These are phyloP conservation scores for Panopea generosa DNA, from an alignment of 2,888 invertebrate genomes.

Conservation along the genomic window DNA sequence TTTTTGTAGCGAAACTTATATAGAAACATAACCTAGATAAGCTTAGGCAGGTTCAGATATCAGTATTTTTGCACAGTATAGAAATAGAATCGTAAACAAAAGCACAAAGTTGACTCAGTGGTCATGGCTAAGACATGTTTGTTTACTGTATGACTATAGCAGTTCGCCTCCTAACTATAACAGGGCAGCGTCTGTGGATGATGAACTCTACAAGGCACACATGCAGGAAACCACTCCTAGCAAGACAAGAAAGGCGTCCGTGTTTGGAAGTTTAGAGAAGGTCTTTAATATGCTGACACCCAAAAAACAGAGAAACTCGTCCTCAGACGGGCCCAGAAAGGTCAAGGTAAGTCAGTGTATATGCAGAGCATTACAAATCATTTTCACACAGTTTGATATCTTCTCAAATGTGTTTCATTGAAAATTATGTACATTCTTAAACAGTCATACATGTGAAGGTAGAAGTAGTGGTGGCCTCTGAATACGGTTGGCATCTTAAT, in stretches of 20 bases:
- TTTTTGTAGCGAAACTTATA: too few species aligned
- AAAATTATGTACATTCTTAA: too few species aligned
- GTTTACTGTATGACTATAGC: slow-evolving; percentile 33
- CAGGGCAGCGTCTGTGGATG: slow-evolving; percentile 83
- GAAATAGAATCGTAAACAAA: too few species aligned
- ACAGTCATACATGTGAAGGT: too few species aligned
- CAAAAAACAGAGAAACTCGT: slow-evolving; percentile 84
- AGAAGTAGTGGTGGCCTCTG: too few species aligned
- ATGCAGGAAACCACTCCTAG: slow-evolving; percentile 74
- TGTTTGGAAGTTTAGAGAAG: slow-evolving; percentile 90
- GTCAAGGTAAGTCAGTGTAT: slow-evolving; percentile 85
- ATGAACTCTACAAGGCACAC: slow-evolving; percentile 80
- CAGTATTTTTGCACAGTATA: too few species aligned
- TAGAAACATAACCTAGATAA: too few species aligned
- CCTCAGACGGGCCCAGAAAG: slow-evolving; percentile 82
- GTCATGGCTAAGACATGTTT: slow-evolving; percentile 48
- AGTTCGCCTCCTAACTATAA: slow-evolving; percentile 45
- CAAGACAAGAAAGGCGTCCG: slow-evolving; percentile 85
- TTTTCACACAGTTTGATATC: too few species aligned
- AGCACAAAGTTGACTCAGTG: slow-evolving; percentile 43
- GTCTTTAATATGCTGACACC: slow-evolving; percentile 91
- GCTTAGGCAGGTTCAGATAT: too few species aligned
- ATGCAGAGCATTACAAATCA: too few species aligned
- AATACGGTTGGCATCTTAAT: too few species aligned
- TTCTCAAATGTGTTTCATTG: too few species aligned